Percentiles rank a stretch among this genome's conserved stretches.
Evolutionary conservation across 2,888 invertebrate genomes (phyloP).

Genomic region (Trisateles emortualis): DNA sequence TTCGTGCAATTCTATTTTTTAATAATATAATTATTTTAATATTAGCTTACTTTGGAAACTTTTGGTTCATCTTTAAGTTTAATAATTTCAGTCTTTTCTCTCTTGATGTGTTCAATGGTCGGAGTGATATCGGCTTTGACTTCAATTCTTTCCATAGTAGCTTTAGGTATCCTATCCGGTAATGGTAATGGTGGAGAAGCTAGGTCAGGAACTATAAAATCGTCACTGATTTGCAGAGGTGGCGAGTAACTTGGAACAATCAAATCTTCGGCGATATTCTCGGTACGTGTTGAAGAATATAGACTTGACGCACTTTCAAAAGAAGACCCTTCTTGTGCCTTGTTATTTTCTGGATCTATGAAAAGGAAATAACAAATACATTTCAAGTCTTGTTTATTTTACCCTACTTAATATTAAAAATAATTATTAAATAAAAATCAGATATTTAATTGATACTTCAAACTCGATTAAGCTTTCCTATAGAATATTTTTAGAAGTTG

Average conservation of each 20-base stretch:
- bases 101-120: slow-evolving; percentile 68
- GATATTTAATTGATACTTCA: too few relatives aligned
- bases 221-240: slow-evolving; percentile 83
- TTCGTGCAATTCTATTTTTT: slow-evolving; percentile 6
- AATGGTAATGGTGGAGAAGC: slow-evolving; percentile 81
- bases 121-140: slow-evolving; percentile 76
- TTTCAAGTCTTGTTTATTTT: too few relatives aligned
- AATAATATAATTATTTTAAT: not conserved
- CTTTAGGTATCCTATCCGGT: slow-evolving; percentile 71
- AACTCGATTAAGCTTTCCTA: too few relatives aligned
- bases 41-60: slow-evolving; percentile 52
- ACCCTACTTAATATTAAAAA: too few relatives aligned
- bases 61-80: slow-evolving; percentile 74
- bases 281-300: slow-evolving; percentile 92
- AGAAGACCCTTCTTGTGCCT: slow-evolving; percentile 92
- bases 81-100: slow-evolving; percentile 82
- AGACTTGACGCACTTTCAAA: slow-evolving; percentile 95
- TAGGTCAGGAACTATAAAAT: slow-evolving; percentile 79
- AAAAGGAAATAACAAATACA: slow-evolving; percentile 45
- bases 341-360: slow-evolving; percentile 87
- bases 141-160: slow-evolving; percentile 75
- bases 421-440: too few relatives aligned
- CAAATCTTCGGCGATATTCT: slow-evolving; percentile 89
- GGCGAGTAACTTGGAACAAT: slow-evolving; percentile 88
- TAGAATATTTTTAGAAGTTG: too few relatives aligned